Base-by-base conservation (phyloP, 2,113 vertebrate species). In the Alouatta palliata region DNA sequence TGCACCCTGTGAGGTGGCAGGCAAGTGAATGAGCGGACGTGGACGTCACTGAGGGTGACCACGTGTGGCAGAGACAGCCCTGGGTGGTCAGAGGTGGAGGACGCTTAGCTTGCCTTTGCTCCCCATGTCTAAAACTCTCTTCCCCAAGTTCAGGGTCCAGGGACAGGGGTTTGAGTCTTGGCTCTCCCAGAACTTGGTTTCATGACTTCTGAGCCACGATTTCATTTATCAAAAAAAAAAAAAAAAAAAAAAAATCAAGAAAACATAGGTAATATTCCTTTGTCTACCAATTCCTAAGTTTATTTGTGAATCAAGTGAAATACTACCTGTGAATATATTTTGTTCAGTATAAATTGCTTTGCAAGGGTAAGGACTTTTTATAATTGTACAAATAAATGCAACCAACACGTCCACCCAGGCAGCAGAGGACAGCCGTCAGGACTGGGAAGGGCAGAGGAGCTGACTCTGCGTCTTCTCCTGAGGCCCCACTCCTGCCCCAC, bases 31-130 rank as follows among this genome's bases (percentile, higher is more conserved):
- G 23, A 83, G 54, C 52, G 61, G 40, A 37, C 4, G 2, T 10
- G 23, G 82, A 27, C 25, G 6, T 77, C 40, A 3, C 6, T 17
- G 4, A 68, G 16, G 23, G 17, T 17, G 9, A 2, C 4, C 9
- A 19, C 12, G 0, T 1, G 43, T 13, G 43, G 13, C 35, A 30
- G 6, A 11, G 68, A 32, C 0, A 32, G 14, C 5, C 0, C 1
- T 12, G 0, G 14, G 17, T 0, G 13, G 58, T 9, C 23, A 19
- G 43, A 45, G 16, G 2, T 1, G 13, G 66, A n/a, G 1, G 30
- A n/a, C 1, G 47, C 7, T 7, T 5, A 5, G 20, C 19, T 21
- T 19, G 5, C 43, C 2, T 0, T 13, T 2, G 27, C 21, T 32
- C 20, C 25, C 2, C 21, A 0, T 4, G 35, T 8, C 11, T n/a